These are phyloP conservation scores for Sitta carolinensis DNA, from an alignment of 2,797 vertebrate genomes.

Conservation along the genomic window DNA sequence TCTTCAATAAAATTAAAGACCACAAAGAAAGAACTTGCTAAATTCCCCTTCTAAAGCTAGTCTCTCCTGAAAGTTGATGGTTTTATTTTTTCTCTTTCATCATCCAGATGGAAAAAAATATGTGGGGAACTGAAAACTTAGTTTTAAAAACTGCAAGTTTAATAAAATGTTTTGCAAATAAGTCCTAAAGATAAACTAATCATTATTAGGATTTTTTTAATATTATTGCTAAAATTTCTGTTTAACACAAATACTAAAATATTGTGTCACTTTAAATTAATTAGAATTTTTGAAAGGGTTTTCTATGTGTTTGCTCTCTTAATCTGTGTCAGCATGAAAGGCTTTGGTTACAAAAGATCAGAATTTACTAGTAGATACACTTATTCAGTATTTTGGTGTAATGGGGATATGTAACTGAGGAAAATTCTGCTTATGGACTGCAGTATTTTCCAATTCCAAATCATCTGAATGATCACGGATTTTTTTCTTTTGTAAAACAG, in stretches of 20 bases:
- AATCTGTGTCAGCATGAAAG: neutral
- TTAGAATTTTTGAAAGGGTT: neutral
- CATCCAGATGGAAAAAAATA: neutral
- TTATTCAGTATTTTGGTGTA: neutral
- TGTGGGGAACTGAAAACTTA: neutral
- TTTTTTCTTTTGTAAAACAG: neutral
- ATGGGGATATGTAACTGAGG: neutral
- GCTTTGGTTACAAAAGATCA: neutral
- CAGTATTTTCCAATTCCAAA: neutral
- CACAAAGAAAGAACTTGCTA: neutral
- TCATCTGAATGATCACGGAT: neutral
- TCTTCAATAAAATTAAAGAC: neutral
- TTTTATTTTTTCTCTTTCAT: neutral
- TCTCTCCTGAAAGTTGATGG: neutral
- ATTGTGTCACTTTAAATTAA: neutral
- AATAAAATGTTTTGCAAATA: neutral
- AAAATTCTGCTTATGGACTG: neutral
- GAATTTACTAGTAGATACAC: neutral
- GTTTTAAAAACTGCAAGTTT: neutral
- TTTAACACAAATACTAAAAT: neutral
- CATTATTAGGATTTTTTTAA: accelerated
- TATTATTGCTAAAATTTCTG: neutral
- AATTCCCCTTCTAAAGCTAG: neutral
- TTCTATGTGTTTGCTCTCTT: neutral
- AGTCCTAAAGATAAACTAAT: neutral